phyloP scores from a whole-genome alignment of 2,888 invertebrate species.

The Nysson spinosus region DNA sequence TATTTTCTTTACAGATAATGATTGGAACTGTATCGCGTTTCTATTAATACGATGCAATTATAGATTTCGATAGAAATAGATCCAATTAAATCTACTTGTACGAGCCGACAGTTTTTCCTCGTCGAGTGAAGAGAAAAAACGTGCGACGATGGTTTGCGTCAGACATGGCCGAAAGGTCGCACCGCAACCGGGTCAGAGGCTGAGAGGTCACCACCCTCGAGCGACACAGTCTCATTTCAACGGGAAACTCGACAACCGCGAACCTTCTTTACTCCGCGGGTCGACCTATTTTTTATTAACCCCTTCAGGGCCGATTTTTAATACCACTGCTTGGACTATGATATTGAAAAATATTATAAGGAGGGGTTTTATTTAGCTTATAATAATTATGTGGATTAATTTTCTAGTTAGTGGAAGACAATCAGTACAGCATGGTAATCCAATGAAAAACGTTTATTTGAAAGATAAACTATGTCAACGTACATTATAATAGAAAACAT shows the following conservation, averaged over 20 bases:
- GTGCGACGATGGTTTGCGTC: background rate
- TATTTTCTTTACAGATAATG: too few species aligned
- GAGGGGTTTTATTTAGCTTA: too few species aligned
- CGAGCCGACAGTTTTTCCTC: too few species aligned
- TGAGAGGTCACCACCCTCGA: slow-evolving; percentile 50
- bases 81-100: too few species aligned
- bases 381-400: background rate
- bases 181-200: slow-evolving; percentile 66
- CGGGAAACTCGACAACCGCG: too few species aligned
- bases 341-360: too few species aligned
- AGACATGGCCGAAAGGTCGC: slow-evolving; percentile 17
- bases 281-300: background rate
- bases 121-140: too few species aligned
- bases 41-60: too few species aligned
- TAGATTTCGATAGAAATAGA: too few species aligned
- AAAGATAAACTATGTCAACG: slow-evolving; percentile 70
- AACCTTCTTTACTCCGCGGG: background rate
- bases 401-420: background rate
- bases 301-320: too few species aligned
- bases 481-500: slow-evolving; percentile 71
- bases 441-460: slow-evolving; percentile 75
- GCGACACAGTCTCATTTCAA: background rate
- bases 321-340: too few species aligned
- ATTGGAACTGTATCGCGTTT: too few species aligned
- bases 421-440: slow-evolving; percentile 13